Evolutionary conservation across 2,113 vertebrate genomes (phyloP).

Genomic region (Microcebus murinus): DNA sequence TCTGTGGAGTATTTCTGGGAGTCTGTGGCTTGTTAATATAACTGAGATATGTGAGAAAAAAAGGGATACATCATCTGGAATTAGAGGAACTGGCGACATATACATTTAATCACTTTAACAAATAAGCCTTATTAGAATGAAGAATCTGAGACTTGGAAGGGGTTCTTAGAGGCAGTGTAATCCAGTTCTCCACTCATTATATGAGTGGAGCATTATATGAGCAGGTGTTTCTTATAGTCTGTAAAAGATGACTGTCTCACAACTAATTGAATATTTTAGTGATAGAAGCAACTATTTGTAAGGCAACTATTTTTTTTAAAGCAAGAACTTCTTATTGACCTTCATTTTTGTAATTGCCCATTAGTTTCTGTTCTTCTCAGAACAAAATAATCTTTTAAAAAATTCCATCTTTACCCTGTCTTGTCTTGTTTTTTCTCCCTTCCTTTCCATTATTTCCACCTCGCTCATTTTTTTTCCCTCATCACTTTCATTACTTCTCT

Average conservation of each 20-base stretch:
- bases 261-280: not conserved
- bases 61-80: not conserved
- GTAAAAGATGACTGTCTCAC: not conserved
- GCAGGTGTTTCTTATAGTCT: constrained; percentile 15
- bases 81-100: not conserved
- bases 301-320: not conserved
- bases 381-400: not conserved
- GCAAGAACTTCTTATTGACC: not conserved
- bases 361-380: not conserved
- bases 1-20: not conserved
- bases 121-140: constrained; percentile 20
- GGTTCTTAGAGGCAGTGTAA: not conserved
- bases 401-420: not conserved
- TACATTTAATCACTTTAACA: constrained; percentile 33
- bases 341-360: not conserved
- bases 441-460: not conserved
- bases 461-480: not conserved
- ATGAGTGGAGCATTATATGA: not conserved
- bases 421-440: not conserved
- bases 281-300: not conserved
- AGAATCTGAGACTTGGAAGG: not conserved
- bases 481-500: not conserved
- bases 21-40: constrained; percentile 12
- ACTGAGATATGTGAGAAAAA: not conserved
- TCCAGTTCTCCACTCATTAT: not conserved